Conservation (phyloP, 2,888 invertebrate species). For the Megalurothrips usitatus region DNA sequence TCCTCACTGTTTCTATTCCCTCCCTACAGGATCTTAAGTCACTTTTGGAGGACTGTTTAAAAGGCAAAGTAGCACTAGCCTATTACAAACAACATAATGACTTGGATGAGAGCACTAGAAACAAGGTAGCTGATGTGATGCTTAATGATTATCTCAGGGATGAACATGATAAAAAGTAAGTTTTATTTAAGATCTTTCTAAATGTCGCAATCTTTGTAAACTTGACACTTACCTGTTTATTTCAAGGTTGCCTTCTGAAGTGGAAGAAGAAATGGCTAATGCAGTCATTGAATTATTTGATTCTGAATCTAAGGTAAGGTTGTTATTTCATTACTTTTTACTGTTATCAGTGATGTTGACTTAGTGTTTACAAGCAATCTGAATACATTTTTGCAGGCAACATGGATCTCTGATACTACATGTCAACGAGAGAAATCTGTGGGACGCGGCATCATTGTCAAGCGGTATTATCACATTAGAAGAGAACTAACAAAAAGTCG, state of each 20-base stretch:
- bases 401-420: neutral
- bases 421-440: neutral
- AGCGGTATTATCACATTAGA: constrained; percentile 9
- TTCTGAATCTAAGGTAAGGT: neutral
- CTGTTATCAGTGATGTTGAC: neutral
- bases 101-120: neutral
- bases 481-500: neutral
- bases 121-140: neutral
- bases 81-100: neutral
- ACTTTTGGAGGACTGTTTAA: neutral
- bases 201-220: neutral
- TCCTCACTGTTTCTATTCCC: neutral
- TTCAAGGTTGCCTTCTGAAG: neutral
- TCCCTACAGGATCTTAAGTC: neutral
- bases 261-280: neutral
- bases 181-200: neutral
- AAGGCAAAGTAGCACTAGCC: neutral
- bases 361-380: neutral
- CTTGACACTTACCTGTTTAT: neutral
- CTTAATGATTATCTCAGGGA: neutral
- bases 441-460: constrained; percentile 6
- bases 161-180: neutral
- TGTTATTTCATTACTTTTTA: neutral
- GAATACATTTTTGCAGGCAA: neutral
- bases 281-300: neutral